phyloP scores from a whole-genome alignment of 2,113 vertebrate species.

The Phylloscopus trochilus region DNA sequence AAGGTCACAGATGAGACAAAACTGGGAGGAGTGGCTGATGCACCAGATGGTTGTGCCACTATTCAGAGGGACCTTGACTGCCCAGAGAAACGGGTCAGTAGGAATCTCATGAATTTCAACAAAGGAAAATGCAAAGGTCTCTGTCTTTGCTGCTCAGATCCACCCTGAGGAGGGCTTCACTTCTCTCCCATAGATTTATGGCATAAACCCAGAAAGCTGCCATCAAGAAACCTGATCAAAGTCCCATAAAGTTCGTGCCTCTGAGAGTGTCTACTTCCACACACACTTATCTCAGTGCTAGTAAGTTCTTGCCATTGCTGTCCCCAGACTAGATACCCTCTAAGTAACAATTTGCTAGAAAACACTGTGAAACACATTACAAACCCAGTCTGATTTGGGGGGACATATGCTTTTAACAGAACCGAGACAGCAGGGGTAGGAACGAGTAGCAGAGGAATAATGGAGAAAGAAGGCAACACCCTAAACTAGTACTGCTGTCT shows the following conservation, averaged over 20 bases:
- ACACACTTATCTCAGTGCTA: background rate
- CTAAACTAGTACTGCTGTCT: background rate
- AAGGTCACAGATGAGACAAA: background rate
- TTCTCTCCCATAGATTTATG: background rate
- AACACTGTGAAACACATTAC: background rate
- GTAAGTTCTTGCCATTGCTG: background rate
- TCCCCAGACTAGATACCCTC: background rate
- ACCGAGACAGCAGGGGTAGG: background rate
- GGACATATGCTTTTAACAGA: background rate
- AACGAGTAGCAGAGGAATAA: background rate
- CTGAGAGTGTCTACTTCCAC: background rate
- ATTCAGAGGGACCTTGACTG: conserved; percentile 8
- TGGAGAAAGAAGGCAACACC: background rate
- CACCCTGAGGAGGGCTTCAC: background rate
- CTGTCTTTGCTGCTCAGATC: background rate
- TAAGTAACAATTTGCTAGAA: background rate
- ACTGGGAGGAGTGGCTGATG: conserved; percentile 23
- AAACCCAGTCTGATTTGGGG: background rate
- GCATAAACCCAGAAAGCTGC: background rate
- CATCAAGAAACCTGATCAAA: background rate
- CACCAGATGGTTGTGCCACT: conserved; percentile 28
- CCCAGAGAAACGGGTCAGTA: background rate
- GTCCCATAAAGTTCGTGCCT: background rate
- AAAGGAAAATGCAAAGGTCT: conserved; percentile 21
- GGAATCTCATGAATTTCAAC: conserved; percentile 39